A percentile compares a stretch with the other conserved stretches of the same genome.
Conservation (phyloP, 2,797 vertebrate genomes). For the Taenioides sp. region DNA sequence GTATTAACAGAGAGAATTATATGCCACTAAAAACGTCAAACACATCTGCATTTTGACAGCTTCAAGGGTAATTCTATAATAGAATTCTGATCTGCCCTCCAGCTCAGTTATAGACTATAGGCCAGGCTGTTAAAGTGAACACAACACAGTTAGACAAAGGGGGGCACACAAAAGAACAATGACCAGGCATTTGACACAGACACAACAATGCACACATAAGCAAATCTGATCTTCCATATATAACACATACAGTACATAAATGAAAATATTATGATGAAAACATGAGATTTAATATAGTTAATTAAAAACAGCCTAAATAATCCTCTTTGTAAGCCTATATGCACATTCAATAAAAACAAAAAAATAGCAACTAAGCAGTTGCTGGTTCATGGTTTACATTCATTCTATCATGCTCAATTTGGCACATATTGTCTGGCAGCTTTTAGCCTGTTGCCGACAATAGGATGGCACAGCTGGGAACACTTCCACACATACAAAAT, state of each 20-base stretch:
- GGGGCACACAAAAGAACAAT: conserved; percentile 28
- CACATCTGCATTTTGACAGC: neutral
- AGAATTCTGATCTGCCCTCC: neutral
- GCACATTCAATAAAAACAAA: neutral
- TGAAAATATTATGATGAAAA: neutral
- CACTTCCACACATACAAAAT: conserved; percentile 2
- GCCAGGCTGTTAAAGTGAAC: neutral
- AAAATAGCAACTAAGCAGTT: neutral
- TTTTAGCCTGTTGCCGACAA: neutral
- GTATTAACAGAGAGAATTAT: neutral
- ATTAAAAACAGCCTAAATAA: neutral
- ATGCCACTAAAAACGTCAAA: neutral
- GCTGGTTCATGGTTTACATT: neutral
- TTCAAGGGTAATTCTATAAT: neutral
- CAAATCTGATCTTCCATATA: neutral
- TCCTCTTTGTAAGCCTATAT: neutral
- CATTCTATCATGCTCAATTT: neutral
- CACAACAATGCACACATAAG: conserved; percentile 23
- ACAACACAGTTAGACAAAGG: neutral
- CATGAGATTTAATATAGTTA: neutral
- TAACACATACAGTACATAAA: neutral
- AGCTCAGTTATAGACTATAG: neutral
- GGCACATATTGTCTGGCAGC: neutral
- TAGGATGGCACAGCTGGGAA: neutral
- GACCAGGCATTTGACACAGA: conserved; percentile 33